A percentile compares a stretch with the other conserved stretches of the same genome.
Evolutionary conservation across 2,888 invertebrate species (phyloP).

Genomic region (Eupelmus urozonus): DNA sequence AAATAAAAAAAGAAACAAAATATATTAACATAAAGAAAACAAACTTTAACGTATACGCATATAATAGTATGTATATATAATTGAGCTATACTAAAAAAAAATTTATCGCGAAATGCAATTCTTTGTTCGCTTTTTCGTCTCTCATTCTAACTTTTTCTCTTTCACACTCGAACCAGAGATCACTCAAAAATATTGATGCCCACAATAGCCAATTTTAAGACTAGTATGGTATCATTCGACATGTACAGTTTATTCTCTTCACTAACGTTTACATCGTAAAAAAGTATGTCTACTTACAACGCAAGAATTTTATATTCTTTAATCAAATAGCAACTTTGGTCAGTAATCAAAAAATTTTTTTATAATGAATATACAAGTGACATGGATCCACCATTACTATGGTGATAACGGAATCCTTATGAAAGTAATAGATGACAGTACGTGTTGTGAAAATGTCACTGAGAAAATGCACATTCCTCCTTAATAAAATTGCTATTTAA

Average conservation of each 20-base stretch:
- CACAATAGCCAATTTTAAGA: conserved; percentile 44
- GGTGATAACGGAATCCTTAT: too few relatives aligned
- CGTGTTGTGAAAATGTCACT: too few relatives aligned
- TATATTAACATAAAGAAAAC: conserved; percentile 21
- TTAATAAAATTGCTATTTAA: conserved; percentile 49
- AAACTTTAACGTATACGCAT: conserved; percentile 36
- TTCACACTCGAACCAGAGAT: conserved; percentile 47
- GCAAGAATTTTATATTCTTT: too few relatives aligned
- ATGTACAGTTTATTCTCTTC: conserved; percentile 12
- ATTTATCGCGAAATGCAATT: conserved; percentile 39
- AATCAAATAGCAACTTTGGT: too few relatives aligned
- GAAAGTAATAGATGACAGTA: too few relatives aligned
- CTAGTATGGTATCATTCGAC: conserved; percentile 51
- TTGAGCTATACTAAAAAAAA: conserved; percentile 23
- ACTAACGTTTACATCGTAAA: background rate
- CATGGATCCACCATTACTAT: too few relatives aligned
- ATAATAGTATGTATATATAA: conserved; percentile 24
- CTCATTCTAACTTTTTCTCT: conserved; percentile 2
- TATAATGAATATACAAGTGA: too few relatives aligned
- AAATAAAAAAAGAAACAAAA: background rate
- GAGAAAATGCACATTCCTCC: conserved; percentile 61
- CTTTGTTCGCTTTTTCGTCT: conserved; percentile 9
- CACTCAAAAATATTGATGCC: conserved; percentile 51
- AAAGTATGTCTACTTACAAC: background rate
- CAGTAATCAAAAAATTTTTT: too few relatives aligned